A percentile compares a stretch with the other conserved stretches of the same genome.
Conservation (phyloP, 2,797 vertebrate genomes). For the Xerus rutilus region DNA sequence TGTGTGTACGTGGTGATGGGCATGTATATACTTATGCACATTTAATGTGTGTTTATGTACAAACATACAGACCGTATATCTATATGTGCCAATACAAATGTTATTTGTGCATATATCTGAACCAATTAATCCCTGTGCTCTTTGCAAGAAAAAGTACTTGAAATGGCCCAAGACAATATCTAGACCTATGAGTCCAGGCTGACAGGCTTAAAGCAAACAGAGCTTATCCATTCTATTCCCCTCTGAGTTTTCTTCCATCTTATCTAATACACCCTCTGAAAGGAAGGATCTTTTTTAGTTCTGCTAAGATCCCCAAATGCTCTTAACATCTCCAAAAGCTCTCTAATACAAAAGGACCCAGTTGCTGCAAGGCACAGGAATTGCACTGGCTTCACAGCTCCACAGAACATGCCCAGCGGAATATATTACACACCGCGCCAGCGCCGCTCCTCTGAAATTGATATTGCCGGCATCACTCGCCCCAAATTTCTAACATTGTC, state of each 20-base stretch:
- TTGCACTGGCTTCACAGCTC: slow-evolving; percentile 56
- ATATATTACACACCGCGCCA: slow-evolving; percentile 45
- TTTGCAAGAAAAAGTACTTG: neutral
- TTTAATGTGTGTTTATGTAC: too few relatives aligned
- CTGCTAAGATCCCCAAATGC: slow-evolving; percentile 79
- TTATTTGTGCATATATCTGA: neutral
- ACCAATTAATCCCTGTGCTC: slow-evolving; percentile 11
- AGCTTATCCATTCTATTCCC: slow-evolving; percentile 49
- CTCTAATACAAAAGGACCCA: slow-evolving; percentile 80
- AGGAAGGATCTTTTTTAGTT: slow-evolving; percentile 77
- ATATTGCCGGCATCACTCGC: slow-evolving; percentile 67
- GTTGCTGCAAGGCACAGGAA: slow-evolving; percentile 75
- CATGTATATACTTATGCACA: neutral
- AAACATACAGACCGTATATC: neutral
- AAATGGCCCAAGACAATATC: slow-evolving; percentile 30
- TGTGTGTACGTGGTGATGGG: neutral
- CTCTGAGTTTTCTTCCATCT: slow-evolving; percentile 75
- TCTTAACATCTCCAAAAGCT: slow-evolving; percentile 83
- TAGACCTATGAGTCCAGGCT: neutral
- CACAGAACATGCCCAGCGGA: slow-evolving; percentile 68
- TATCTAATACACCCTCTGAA: slow-evolving; percentile 74
- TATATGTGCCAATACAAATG: neutral
- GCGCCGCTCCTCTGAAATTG: slow-evolving; percentile 66
- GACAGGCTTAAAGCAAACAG: slow-evolving; percentile 45
- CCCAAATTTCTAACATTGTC: slow-evolving; percentile 76